phyloP scores from a whole-genome alignment of 2,797 vertebrate genomes.

The Smutsia gigantea region DNA sequence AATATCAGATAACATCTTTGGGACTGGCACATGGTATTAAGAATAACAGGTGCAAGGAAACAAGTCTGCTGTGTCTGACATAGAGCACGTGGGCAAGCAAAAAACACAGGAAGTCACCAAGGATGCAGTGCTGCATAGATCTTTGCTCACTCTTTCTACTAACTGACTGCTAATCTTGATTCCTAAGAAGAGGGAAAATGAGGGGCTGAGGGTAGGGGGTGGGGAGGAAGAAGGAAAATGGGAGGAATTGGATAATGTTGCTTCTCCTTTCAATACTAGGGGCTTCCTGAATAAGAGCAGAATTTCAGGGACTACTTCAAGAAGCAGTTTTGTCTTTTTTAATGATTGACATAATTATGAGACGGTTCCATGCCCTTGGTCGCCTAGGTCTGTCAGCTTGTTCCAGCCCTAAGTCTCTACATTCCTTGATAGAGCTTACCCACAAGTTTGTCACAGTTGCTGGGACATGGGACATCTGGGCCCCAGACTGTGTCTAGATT shows the following conservation, averaged over 20 bases:
- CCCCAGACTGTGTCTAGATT: not conserved
- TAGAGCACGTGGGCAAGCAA: not conserved
- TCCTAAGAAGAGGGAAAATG: not conserved
- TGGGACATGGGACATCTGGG: slow-evolving; percentile 15
- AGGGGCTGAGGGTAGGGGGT: no score
- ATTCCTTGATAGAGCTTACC: slow-evolving; percentile 40
- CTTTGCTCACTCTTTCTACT: slow-evolving; percentile 29
- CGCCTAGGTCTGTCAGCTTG: not conserved
- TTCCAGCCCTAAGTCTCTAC: not conserved
- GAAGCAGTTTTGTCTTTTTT: not conserved
- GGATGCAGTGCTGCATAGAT: slow-evolving; percentile 7
- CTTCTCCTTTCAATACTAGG: not conserved
- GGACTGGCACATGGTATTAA: slow-evolving; percentile 62
- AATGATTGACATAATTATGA: not conserved
- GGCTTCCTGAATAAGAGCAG: not conserved
- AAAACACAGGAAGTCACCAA: slow-evolving; percentile 52
- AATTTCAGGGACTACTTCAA: slow-evolving; percentile 47
- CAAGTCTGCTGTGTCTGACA: slow-evolving; percentile 56
- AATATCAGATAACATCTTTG: slow-evolving; percentile 79
- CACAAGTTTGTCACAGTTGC: slow-evolving; percentile 33
- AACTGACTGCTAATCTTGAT: not conserved
- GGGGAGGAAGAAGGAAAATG: not conserved
- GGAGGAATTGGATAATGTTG: not conserved
- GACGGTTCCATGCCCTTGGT: not conserved
- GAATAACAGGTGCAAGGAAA: slow-evolving; percentile 77